Evolutionary conservation across 2,888 invertebrate species (phyloP).

Genomic region (Marronus borbonicus): DNA sequence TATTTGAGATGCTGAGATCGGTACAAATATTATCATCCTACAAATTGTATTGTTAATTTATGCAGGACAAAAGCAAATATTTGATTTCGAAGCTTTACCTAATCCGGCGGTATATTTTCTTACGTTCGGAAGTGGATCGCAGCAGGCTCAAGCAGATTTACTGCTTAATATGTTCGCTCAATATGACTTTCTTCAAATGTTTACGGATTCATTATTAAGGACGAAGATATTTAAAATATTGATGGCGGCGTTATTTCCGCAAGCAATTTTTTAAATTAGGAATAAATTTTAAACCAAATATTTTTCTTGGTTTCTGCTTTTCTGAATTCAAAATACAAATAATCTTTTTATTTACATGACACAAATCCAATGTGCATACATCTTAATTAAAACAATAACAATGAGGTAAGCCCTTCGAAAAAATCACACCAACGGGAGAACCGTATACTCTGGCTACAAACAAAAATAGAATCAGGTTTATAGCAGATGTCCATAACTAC

Average conservation of each 20-base stretch:
- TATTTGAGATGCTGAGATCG: slow-evolving; percentile 20
- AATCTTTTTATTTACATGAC: no score
- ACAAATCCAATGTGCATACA: no score
- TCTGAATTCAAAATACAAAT: no score
- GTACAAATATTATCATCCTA: slow-evolving; percentile 3
- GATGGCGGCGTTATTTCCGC: neutral
- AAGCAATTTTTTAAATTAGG: no score
- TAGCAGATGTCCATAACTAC: no score
- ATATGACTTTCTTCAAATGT: neutral
- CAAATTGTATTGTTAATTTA: slow-evolving; percentile 14
- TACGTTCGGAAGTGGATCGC: neutral
- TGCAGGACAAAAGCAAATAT: slow-evolving; percentile 13
- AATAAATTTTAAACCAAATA: no score
- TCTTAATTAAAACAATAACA: no score
- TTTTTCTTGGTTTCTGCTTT: no score
- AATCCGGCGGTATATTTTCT: neutral
- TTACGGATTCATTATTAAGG: neutral
- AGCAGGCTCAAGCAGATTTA: neutral
- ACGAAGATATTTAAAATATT: neutral
- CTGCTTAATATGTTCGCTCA: neutral
- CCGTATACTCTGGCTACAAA: no score
- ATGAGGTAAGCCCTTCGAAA: no score
- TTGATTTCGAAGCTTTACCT: slow-evolving; percentile 21
- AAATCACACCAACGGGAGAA: no score
- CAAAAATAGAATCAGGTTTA: no score